Evolutionary conservation across 2,113 vertebrate genomes (phyloP), one percentile per base, ranked within the genome.

Genomic region (Dromas ardeola): DNA sequence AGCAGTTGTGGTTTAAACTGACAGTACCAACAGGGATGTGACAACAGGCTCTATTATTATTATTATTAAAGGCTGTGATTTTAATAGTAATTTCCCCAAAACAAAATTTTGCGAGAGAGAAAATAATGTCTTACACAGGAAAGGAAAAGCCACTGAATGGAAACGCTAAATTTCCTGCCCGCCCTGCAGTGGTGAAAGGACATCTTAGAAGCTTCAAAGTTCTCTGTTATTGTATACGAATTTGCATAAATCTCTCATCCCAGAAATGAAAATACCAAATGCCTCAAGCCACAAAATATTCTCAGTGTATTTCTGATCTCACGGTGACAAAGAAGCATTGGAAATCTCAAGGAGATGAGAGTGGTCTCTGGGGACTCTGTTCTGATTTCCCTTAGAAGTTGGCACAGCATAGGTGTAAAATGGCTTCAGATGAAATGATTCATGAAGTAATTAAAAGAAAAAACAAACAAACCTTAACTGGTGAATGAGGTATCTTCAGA

Each of bases 231-330:
- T 92, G 65, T 85, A 42, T 53, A 26, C 0, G 2, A 83, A 94
- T 95, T 94, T 91, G 81, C 86, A 95, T 95, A 94, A 93, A 77
- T 49, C 56, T 93, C 62, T 94, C 70, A 87, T 93, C 65, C 70
- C 61, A 95, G 91, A 92, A 92, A 87, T 91, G 61, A 91, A 93
- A 93, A 79, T 94, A 91, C 58, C 62, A 70, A 94, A 62, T 77
- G 93, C 88, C 91, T 91, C 45, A 22, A 94, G 94, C 88, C 77
- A 93, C 47, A 40, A 43, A 86, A 61, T 72, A n/a, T 45, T 86
- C 29, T 2, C 20, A 25, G 13, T 61, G 63, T 92, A 4, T 93
- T 92, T 69, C 81, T 88, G 79, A 78, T 92, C 94, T 86, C 42
- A 15, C 23, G 73, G 71, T 94, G 63, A 93, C 88, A 94, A 73